Percentiles rank a stretch among this genome's conserved stretches.
These are phyloP conservation scores for Sparidentex hasta DNA, from an alignment of 2,797 vertebrate species.

Conservation along the genomic window DNA sequence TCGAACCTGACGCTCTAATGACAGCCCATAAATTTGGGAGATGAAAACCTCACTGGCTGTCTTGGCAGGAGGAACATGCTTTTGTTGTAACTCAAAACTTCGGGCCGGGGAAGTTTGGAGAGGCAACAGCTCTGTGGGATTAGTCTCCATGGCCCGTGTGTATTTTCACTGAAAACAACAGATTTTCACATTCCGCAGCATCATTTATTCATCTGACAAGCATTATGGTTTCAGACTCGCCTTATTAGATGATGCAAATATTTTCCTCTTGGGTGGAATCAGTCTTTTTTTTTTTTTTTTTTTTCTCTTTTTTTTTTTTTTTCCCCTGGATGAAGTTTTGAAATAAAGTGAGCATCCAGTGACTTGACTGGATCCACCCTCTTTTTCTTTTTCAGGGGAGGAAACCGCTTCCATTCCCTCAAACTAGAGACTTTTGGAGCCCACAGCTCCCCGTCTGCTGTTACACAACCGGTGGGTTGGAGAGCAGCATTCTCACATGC, in stretches of 20 bases:
- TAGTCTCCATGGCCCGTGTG: conserved; percentile 64
- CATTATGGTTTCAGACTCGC: conserved; percentile 53
- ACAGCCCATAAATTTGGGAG: conserved; percentile 45
- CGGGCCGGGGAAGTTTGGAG: conserved; percentile 67
- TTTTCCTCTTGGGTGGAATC: conserved; percentile 59
- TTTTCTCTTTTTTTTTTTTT: not conserved
- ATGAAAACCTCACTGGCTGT: conserved; percentile 60
- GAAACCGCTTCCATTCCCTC: conserved; percentile 69
- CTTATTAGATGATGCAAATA: conserved; percentile 68
- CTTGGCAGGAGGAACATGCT: conserved; percentile 62
- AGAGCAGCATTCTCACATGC: conserved; percentile 60
- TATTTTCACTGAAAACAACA: conserved; percentile 82
- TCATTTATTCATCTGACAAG: conserved; percentile 73
- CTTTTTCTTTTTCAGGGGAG: conserved; percentile 9
- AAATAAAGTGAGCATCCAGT: conserved; percentile 47
- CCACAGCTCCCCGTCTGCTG: conserved; percentile 53
- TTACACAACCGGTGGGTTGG: conserved; percentile 73
- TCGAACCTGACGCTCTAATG: conserved; percentile 44
- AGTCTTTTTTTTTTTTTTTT: conserved; percentile 3
- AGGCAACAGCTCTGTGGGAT: conserved; percentile 72
- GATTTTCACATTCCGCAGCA: conserved; percentile 72
- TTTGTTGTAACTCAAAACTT: conserved; percentile 79
- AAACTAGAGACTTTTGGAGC: conserved; percentile 47
- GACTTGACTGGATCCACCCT: conserved; percentile 66
- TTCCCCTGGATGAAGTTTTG: conserved; percentile 45